Evolutionary conservation across 2,797 vertebrate genomes (phyloP), one percentile per base, ranked within the genome.

Genomic region (Hafferia zeledoni): DNA sequence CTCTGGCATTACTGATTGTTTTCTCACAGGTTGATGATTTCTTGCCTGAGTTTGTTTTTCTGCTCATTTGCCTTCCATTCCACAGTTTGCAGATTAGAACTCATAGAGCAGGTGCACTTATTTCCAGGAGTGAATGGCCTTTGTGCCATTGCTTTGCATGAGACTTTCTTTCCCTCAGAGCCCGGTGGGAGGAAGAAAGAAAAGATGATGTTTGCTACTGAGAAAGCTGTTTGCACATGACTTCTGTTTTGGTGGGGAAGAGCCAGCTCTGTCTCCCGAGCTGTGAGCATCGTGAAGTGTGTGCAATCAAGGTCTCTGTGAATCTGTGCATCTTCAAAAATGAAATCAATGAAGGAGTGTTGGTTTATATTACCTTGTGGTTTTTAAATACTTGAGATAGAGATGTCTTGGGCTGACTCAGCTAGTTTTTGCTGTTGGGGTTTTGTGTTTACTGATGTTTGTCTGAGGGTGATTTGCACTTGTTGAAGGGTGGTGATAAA

Each of bases 61-160:
- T 22, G 7, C 18, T 90, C 35, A 7, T 78, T 61, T 78, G 28
- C 89, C 63, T 92, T 83, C 43, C 35, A 39, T 68, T 91, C 41
- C 39, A 69, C 27, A 59, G 7, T 68, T 55, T 91, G 28, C 57
- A 70, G 50, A 31, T 61, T 49, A 41, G 67, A 68, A 47, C 25
- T 86, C 17, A 20, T 6, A 43, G 68, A 77, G 63, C 46, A 53
- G n/a, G 46, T 22, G 15, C 24, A 3, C 44, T 84, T 55, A 46
- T 47, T 95, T 93, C 57, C 46, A 72, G 27, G 33, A 88, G 25
- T 22, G 53, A 64, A 39, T 75, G 50, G 65, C 46, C 46, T 85
- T 64, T 75, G n/a, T 74, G 81, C 56, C 47, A 19, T 31, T 89
- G 41, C 37, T 88, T 57, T 88, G 65, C 46, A 90, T 75, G 65